These are phyloP conservation scores for Charina bottae DNA, from an alignment of 2,113 vertebrate species.

Conservation along the genomic window DNA sequence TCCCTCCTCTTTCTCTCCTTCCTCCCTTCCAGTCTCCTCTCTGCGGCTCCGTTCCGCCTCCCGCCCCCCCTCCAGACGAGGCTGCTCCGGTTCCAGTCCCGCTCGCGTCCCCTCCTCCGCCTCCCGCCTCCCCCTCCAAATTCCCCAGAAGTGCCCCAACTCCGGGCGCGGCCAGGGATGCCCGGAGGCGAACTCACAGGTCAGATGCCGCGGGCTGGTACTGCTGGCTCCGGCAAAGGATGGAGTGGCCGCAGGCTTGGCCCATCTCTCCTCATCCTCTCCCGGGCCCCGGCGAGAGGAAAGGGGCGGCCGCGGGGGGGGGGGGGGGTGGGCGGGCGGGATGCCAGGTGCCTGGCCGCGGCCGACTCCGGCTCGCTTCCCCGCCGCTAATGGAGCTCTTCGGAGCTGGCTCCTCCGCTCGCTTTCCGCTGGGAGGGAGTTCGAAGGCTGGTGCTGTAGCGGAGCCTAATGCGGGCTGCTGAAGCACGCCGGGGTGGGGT, in stretches of 20 bases:
- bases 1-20: too few relatives aligned
- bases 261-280: constrained; percentile 91
- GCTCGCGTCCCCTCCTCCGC: not conserved
- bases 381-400: not conserved
- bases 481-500: constrained; percentile 58
- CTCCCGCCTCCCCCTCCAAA: constrained; percentile 45
- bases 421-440: constrained; percentile 52
- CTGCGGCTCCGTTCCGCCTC: not conserved
- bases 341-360: not conserved
- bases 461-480: constrained; percentile 66
- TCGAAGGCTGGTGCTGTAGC: constrained; percentile 72
- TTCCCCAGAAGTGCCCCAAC: constrained; percentile 32
- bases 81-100: not conserved
- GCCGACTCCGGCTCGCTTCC: not conserved
- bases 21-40: too few relatives aligned
- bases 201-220: constrained; percentile 84
- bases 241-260: constrained; percentile 97
- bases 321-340: not conserved
- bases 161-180: constrained; percentile 28
- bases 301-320: not conserved
- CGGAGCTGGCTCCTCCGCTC: constrained; percentile 23
- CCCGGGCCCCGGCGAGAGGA: constrained; percentile 41
- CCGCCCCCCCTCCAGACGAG: not conserved
- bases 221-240: constrained; percentile 95
- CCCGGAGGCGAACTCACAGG: constrained; percentile 77